Evolutionary conservation across 2,888 invertebrate genomes (phyloP), one percentile per base, ranked within the genome.

Genomic region (Boloria euphrosyne): DNA sequence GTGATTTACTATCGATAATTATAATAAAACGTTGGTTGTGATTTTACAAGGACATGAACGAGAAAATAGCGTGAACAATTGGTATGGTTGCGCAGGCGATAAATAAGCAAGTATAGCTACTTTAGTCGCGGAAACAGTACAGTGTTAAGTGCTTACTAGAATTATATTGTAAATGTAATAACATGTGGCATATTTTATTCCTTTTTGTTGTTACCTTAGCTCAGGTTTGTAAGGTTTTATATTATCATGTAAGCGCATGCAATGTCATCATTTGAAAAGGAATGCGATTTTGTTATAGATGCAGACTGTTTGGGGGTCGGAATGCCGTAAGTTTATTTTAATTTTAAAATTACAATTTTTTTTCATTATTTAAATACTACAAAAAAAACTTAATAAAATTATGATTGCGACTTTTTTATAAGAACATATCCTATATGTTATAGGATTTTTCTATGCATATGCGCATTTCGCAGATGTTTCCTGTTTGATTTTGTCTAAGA

Each of bases 21-120:
- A 76, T 76, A 77, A 77, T 77, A 60, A 18, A 46, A 57, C 68
- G 75, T 76, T 76, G 80, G 75, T 71, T 76, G 27, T 59, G 74
- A 80, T 82, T 80, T 81, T 82, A 79, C 80, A 83, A 83, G 83
- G 79, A 78, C 80, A 84, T 84, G 80, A 80, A 87, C 89, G 86
- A 88, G 84, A 68, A 84, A 84, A 84, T 81, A 80, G 87, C 89
- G 86, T 89, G 84, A 68, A 84, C 85, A 89, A 89, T 88, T 85
- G 78, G 76, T 74, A 71, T 78, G 77, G 77, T 79, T 76, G 74
- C 74, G 81, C 80, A 77, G 68, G 75, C 59, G 47, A 77, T 76
- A 84, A 83, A 85, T 84, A 80, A 79, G 75, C 75, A 74, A 75
- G 72, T 76, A 74, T 67, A 58, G 66, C 31, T 38, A 44, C 27